Evolutionary conservation across 2,113 vertebrate genomes (phyloP).

Genomic region (Aspidoscelis tigris): DNA sequence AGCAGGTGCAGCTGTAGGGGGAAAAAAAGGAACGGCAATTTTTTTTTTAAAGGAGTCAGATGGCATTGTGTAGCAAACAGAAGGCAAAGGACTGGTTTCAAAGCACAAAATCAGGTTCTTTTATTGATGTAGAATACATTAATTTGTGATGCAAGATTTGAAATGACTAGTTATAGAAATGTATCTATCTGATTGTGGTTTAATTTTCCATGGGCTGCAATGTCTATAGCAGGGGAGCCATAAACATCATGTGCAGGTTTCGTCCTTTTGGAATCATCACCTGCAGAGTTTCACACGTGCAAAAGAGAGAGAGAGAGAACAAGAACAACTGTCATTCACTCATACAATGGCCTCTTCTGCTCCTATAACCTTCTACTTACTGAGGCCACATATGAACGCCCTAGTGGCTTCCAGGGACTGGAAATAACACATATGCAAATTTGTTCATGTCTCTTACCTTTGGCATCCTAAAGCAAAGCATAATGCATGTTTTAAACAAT

Average conservation of each 20-base stretch:
- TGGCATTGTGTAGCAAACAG: conserved; percentile 72
- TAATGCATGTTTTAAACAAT: not conserved
- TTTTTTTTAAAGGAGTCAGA: conserved; percentile 73
- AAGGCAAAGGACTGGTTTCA: conserved; percentile 70
- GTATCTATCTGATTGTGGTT: conserved; percentile 64
- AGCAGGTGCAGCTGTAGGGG: conserved; percentile 71
- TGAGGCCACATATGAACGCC: not conserved
- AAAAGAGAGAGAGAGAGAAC: not conserved
- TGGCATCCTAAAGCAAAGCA: not conserved
- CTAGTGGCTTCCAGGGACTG: not conserved
- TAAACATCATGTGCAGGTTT: conserved; percentile 45
- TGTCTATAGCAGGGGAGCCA: conserved; percentile 56
- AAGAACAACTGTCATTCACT: not conserved
- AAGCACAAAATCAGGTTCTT: conserved; percentile 76
- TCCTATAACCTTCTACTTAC: not conserved
- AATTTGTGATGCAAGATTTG: conserved; percentile 67
- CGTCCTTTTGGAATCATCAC: conserved; percentile 59
- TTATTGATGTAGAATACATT: conserved; percentile 75
- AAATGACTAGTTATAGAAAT: conserved; percentile 73
- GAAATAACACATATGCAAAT: not conserved
- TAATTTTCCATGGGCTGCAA: conserved; percentile 64
- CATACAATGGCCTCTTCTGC: not conserved
- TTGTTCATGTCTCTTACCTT: not conserved
- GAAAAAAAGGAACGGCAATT: conserved; percentile 50
- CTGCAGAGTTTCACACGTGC: conserved; percentile 52